Evolutionary conservation across 2,888 invertebrate species (phyloP).

Genomic region (Girardia tigrina): DNA sequence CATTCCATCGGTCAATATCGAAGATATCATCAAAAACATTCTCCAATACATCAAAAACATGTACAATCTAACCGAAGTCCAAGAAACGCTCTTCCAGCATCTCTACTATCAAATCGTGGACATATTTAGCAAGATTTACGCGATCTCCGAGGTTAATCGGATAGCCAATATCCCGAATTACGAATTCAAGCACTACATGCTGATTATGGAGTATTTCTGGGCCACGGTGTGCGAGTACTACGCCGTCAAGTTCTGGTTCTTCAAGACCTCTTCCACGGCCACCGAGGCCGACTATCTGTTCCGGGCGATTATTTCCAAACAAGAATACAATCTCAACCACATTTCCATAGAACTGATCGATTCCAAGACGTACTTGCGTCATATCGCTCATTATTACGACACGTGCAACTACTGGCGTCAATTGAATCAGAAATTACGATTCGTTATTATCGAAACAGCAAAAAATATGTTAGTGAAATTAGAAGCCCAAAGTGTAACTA

Average conservation of each 20-base stretch:
- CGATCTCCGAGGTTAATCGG: not conserved
- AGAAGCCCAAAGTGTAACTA: conserved; percentile 10
- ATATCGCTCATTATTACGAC: conserved; percentile 7
- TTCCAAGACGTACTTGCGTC: not conserved
- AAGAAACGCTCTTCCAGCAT: not conserved
- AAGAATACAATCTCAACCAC: not conserved
- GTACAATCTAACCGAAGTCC: not conserved
- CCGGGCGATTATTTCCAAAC: not conserved
- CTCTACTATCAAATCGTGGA: not conserved
- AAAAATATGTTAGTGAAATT: conserved; percentile 17
- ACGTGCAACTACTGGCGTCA: not conserved
- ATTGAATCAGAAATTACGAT: not conserved
- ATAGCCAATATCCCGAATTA: not conserved
- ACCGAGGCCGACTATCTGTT: not conserved
- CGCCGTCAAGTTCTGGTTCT: not conserved
- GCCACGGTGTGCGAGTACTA: not conserved
- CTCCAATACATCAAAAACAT: not conserved
- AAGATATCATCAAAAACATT: not conserved
- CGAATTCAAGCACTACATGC: not conserved
- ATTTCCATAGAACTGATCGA: not conserved
- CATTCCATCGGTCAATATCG: not conserved
- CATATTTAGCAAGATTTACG: not conserved
- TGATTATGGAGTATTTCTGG: not conserved
- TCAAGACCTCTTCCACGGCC: not conserved
- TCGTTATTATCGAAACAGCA: not conserved